Evolutionary conservation across 2,113 vertebrate genomes (phyloP).

Genomic region (Sisor rabdophorus): DNA sequence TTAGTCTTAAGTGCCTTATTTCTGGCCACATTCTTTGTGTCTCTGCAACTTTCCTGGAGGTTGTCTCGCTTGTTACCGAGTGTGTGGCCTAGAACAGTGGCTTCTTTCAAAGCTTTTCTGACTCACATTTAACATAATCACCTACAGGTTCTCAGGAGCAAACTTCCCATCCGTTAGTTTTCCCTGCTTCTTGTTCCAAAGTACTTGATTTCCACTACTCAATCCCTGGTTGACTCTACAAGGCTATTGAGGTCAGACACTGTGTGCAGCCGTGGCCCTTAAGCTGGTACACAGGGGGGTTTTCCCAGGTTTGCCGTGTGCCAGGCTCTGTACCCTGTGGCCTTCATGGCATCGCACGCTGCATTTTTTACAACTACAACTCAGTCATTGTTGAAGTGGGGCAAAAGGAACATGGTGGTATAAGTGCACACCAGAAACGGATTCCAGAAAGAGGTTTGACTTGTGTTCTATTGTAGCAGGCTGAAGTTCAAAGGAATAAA

Average conservation of each 20-base stretch:
- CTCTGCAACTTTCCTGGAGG: constrained; percentile 3
- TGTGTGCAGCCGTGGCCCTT: constrained; percentile 16
- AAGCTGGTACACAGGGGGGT: constrained; percentile 41
- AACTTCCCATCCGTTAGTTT: neutral
- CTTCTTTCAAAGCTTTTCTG: constrained; percentile 38
- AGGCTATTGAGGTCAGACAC: constrained; percentile 34
- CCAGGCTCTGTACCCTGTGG: constrained; percentile 44
- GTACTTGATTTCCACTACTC: constrained; percentile 26
- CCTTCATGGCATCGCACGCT: constrained; percentile 28
- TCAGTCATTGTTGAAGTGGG: constrained; percentile 40
- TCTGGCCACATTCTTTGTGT: constrained; percentile 10
- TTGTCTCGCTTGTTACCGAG: neutral
- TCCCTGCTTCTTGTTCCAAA: constrained; percentile 21
- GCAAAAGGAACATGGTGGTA: constrained; percentile 14
- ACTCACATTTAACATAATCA: constrained; percentile 39
- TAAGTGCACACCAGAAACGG: constrained; percentile 7
- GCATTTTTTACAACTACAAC: constrained; percentile 47
- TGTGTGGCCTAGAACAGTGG: constrained; percentile 15
- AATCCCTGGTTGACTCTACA: constrained; percentile 11
- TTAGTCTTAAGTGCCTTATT: constrained; percentile 7
- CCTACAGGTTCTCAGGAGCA: constrained; percentile 24
- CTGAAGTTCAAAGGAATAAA: constrained; percentile 19
- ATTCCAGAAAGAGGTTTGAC: constrained; percentile 18
- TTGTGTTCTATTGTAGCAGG: constrained; percentile 9
- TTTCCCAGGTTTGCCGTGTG: constrained; percentile 33